Evolutionary conservation across 2,797 vertebrate species (phyloP).

Genomic region (Morelia viridis): DNA sequence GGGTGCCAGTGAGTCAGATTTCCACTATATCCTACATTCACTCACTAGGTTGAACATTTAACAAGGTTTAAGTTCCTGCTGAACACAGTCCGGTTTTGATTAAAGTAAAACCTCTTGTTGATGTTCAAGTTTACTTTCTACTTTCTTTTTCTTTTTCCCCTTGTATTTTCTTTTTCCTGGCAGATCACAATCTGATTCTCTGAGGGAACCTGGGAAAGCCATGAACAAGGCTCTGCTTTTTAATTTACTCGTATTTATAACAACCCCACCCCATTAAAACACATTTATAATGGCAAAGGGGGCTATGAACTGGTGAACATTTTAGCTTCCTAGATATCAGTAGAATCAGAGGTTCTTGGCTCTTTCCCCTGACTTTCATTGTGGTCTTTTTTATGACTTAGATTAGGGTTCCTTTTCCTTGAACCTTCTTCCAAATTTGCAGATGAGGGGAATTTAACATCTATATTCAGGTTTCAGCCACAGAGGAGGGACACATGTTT

Average conservation of each 20-base stretch:
- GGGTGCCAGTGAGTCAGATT: neutral
- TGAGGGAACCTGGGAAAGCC: neutral
- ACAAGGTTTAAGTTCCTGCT: neutral
- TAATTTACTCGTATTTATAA: fast-evolving
- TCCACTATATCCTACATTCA: neutral
- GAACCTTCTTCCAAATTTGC: neutral
- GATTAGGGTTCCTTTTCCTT: slow-evolving; percentile 4
- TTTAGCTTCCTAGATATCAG: neutral
- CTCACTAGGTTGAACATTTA: neutral
- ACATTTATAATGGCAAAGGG: neutral
- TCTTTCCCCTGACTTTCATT: neutral
- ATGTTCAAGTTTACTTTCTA: slow-evolving; percentile 11
- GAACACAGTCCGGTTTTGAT: neutral
- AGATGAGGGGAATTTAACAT: slow-evolving; percentile 8
- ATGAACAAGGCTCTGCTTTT: neutral
- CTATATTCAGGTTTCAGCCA: neutral
- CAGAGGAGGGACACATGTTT: neutral
- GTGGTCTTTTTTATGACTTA: slow-evolving; percentile 4
- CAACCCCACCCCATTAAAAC: neutral
- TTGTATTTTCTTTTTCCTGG: slow-evolving; percentile 8
- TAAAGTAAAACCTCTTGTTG: slow-evolving; percentile 17
- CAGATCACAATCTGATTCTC: neutral
- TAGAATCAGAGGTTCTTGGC: neutral
- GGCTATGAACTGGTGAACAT: neutral
- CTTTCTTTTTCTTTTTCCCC: neutral